These are phyloP conservation scores for Parochlus steinenii DNA, from an alignment of 2,888 invertebrate species.

Conservation along the genomic window DNA sequence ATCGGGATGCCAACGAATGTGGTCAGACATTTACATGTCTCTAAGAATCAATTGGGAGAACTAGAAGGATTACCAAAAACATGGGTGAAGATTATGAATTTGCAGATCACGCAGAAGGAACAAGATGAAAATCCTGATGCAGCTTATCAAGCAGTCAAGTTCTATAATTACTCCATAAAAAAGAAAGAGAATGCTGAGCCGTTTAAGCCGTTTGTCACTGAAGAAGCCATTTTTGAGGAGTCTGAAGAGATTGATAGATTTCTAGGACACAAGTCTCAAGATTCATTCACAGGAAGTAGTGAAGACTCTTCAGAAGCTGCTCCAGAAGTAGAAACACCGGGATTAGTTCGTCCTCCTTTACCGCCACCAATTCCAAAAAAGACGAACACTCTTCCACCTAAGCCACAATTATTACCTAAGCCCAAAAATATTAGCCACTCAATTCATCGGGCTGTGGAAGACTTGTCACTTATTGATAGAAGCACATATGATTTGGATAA, in stretches of 20 bases:
- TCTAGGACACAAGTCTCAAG: slow-evolving; percentile 50
- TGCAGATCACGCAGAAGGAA: slow-evolving; percentile 71
- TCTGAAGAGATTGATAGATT: slow-evolving; percentile 67
- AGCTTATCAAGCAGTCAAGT: slow-evolving; percentile 78
- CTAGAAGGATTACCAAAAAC: slow-evolving; percentile 72
- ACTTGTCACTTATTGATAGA: slow-evolving; percentile 24
- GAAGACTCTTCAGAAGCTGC: slow-evolving; percentile 28
- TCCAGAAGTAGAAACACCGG: slow-evolving; percentile 19
- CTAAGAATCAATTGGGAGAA: slow-evolving; percentile 62
- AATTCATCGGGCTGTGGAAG: slow-evolving; percentile 28
- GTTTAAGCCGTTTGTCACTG: slow-evolving; percentile 68
- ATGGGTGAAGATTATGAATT: slow-evolving; percentile 63
- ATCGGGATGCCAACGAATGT: slow-evolving; percentile 78
- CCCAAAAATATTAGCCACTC: too few relatives aligned
- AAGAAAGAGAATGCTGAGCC: slow-evolving; percentile 54
- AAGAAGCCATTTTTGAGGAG: slow-evolving; percentile 64
- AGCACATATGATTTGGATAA: too few relatives aligned
- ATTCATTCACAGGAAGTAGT: slow-evolving; percentile 36
- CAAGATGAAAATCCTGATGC: slow-evolving; percentile 81
- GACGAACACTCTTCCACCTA: slow-evolving; percentile 26
- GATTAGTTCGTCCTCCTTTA: slow-evolving; percentile 19
- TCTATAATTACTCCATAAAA: slow-evolving; percentile 75
- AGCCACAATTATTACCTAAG: slow-evolving; percentile 28
- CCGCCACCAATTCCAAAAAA: slow-evolving; percentile 33
- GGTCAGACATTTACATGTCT: slow-evolving; percentile 73